Evolutionary conservation across 2,797 vertebrate species (phyloP).

Genomic region (Moxostoma hubbsi): DNA sequence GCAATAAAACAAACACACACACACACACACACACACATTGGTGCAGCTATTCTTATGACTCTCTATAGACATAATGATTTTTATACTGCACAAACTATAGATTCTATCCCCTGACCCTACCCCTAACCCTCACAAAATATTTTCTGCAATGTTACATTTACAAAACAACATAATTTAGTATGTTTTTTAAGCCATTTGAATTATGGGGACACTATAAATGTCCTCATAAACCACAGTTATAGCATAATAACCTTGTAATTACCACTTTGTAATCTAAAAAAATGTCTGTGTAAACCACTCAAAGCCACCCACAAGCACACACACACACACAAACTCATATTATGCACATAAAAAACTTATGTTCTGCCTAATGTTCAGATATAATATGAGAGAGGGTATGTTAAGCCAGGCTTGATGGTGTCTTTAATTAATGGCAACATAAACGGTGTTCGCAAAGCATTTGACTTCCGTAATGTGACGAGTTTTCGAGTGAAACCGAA

Average conservation of each 20-base stretch:
- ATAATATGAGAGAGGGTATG: background rate
- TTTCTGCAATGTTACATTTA: too few relatives aligned
- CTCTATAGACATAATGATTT: background rate
- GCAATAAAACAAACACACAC: conserved; percentile 14
- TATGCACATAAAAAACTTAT: background rate
- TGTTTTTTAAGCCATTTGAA: too few relatives aligned
- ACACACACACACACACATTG: conserved; percentile 7
- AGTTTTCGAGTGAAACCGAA: background rate
- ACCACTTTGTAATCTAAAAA: too few relatives aligned
- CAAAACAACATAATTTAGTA: too few relatives aligned
- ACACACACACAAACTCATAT: background rate
- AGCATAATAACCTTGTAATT: too few relatives aligned
- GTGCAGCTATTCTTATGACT: background rate
- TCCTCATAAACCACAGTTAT: too few relatives aligned
- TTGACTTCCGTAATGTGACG: background rate
- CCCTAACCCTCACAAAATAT: too few relatives aligned
- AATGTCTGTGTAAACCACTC: too few relatives aligned
- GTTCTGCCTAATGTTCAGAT: background rate
- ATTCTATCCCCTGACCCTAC: too few relatives aligned
- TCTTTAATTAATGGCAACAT: background rate
- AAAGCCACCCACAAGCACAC: too few relatives aligned
- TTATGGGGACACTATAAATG: too few relatives aligned
- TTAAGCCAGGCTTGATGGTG: background rate
- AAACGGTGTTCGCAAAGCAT: background rate
- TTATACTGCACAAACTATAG: too few relatives aligned